Percentiles rank a stretch among this genome's conserved stretches.
Conservation (phyloP, 2,113 vertebrate genomes). For the Ciconia stormi region DNA sequence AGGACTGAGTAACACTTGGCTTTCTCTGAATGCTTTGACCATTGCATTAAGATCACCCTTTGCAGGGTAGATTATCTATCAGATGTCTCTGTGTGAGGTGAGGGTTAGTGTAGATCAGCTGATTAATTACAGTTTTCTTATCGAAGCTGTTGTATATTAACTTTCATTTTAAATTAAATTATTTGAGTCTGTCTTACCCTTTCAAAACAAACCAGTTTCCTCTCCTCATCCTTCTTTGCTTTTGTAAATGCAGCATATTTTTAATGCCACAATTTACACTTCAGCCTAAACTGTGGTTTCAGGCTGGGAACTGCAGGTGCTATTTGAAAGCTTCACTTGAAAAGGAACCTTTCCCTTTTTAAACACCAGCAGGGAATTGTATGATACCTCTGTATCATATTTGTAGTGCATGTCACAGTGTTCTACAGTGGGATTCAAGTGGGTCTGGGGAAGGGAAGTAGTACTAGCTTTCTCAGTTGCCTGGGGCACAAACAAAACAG, state of each 20-base stretch:
- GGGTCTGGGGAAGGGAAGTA: not conserved
- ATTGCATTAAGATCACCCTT: not conserved
- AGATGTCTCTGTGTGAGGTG: not conserved
- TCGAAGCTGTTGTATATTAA: not conserved
- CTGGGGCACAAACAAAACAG: not conserved
- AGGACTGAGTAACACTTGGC: not conserved
- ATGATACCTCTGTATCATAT: accelerated
- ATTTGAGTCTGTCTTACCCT: not conserved
- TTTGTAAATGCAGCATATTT: not conserved
- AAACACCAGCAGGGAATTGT: not conserved
- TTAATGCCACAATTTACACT: not conserved
- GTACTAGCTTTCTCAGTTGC: not conserved
- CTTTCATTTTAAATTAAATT: not conserved
- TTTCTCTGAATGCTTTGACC: not conserved
- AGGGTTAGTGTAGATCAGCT: not conserved
- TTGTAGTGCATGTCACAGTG: not conserved
- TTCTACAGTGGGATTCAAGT: not conserved
- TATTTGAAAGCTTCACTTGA: not conserved
- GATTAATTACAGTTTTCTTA: not conserved
- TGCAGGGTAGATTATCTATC: not conserved
- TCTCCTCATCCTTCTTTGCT: not conserved
- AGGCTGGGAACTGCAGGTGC: not conserved
- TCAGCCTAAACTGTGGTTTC: not conserved
- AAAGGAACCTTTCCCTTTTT: not conserved
- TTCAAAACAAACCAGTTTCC: not conserved